Conservation (phyloP, 2,888 invertebrate species). For the Geophilus truncorum region DNA sequence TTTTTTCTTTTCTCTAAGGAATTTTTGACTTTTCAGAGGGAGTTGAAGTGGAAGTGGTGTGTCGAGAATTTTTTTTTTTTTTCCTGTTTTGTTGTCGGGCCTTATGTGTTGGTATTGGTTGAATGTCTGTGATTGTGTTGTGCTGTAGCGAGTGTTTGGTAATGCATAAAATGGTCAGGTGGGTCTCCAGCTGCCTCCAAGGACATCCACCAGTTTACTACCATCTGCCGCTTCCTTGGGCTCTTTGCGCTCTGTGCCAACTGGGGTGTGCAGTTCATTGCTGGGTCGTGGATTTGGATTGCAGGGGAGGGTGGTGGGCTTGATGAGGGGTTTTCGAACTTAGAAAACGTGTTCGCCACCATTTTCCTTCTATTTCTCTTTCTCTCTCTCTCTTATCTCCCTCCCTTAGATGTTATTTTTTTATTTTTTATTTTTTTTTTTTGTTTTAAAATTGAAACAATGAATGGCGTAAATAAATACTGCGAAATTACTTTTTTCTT, state of each 20-base stretch:
- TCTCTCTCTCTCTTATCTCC: too few relatives aligned
- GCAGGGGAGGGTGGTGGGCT: neutral
- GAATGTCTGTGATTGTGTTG: neutral
- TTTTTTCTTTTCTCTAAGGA: neutral
- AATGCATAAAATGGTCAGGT: constrained; percentile 10
- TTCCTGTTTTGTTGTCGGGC: too few relatives aligned
- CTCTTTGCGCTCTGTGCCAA: neutral
- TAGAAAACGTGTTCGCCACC: neutral
- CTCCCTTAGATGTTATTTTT: too few relatives aligned
- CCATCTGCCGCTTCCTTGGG: constrained; percentile 4
- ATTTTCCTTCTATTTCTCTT: too few relatives aligned
- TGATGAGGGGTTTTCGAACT: neutral
- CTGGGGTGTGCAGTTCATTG: neutral
- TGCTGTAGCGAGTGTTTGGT: neutral
- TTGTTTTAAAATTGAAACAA: too few relatives aligned
- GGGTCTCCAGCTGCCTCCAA: neutral
- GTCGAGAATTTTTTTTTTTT: too few relatives aligned
- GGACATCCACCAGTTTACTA: neutral
- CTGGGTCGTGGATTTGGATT: neutral
- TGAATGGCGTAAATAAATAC: too few relatives aligned
- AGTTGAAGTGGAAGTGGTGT: neutral
- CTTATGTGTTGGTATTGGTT: neutral
- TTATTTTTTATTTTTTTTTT: too few relatives aligned
- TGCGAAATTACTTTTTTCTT: too few relatives aligned
- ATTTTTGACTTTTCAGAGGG: neutral